Evolutionary conservation across 2,797 vertebrate genomes (phyloP), one percentile per base, ranked within the genome.

Genomic region (Poecilia gillii): DNA sequence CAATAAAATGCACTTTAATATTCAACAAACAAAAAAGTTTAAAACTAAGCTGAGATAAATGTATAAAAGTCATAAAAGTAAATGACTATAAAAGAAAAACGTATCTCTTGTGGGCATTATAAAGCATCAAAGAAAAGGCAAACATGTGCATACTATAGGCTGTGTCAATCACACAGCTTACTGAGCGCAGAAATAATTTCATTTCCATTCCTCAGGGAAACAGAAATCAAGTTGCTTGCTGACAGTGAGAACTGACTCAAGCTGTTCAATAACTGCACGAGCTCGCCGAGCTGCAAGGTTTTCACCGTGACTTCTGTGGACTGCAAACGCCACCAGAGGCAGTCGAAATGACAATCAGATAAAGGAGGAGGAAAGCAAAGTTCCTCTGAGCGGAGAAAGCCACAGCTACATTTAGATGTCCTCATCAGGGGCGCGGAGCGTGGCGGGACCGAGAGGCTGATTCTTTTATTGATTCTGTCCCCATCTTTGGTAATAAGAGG

Each of bases 181-280:
- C 89, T 75, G 84, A 78, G 16, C 28, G 64, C 81, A 62, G 16
- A 74, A 82, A 90, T 89, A 86, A 91, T 91, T 90, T 88, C 45
- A 80, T 90, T 91, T 88, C 43, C 46, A 25, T 59, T 91, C 89
- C 87, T 88, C 70, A 0, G 88, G 88, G 85, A 84, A 86, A 85
- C 82, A 74, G 84, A 86, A 90, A 91, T 91, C 88, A 85, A 89
- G 89, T 92, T 88, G 85, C 83, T 46, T 2, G 75, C 89, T 89
- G 89, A 84, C 89, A 88, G 84, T 62, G 90, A 90, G 87, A 75
- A 57, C 80, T 66, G 90, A 83, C 81, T 91, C 87, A 84, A 90
- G 90, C 89, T 39, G 87, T 87, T 92, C 90, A 80, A 84, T 85
- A 91, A 83, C 81, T 66, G 86, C 4, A 14, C 2, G 64, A 76